Evolutionary conservation across 2,113 vertebrate genomes (phyloP), one percentile per base, ranked within the genome.

Genomic region (Tonatia bakeri): DNA sequence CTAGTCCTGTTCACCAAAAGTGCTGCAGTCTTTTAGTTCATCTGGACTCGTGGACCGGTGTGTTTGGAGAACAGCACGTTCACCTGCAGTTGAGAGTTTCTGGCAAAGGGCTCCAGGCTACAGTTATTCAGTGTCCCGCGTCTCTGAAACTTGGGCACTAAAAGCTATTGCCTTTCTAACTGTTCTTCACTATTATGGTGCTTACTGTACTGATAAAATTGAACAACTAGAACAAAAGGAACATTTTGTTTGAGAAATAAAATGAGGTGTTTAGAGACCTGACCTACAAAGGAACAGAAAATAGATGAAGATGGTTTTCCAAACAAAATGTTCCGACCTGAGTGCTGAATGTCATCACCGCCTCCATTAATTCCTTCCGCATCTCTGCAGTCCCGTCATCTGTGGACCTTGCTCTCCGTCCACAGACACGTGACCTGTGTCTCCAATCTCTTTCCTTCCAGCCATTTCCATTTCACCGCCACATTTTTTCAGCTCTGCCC

Each of bases 191-290:
- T n/a, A 8, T 73, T 28, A 40, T 36, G 47, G 5, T 9, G 72
- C 9, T 70, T 40, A 54, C 7, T 93, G 45, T 31, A 22, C 19
- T 59, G 52, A 91, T 50, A 43, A 59, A 31, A 72, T 67, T 45
- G 72, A 67, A 59, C 67, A 38, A 61, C 17, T 14, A 61, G 79
- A 87, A 81, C 54, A 72, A 76, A 82, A 38, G 61, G 85, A 70
- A 86, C 54, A 61, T 40, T 73, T 70, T 90, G n/a, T 86, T 87
- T 95, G 80, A 77, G 80, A 94, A 52, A 91, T 56, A 77, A 91
- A 93, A 72, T 73, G 54, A 69, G 45, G 67, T 64, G n/a, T 64
- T 67, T 67, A 33, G 52, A 92, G 64, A 87, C 14, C 56, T 52
- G 56, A 87, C 52, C 75, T 76, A 54, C 1, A 45, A 73, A 77